Evolutionary conservation across 2,888 invertebrate genomes (phyloP).

Genomic region (Yponomeuta evonymella): DNA sequence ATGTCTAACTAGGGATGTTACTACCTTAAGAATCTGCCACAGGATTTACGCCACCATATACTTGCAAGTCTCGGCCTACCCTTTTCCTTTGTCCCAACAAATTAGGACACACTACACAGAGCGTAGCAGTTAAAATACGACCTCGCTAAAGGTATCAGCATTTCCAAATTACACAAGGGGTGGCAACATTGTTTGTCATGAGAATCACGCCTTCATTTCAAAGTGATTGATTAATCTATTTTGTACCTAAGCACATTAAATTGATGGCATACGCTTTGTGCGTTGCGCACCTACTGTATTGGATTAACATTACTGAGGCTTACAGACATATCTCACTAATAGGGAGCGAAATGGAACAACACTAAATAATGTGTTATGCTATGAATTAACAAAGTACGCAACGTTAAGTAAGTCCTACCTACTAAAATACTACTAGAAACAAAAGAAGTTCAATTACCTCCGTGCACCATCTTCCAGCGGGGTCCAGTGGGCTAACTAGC

Average conservation of each 20-base stretch:
- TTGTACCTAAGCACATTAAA: slow-evolving; percentile 11
- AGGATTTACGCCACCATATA: neutral
- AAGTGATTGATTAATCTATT: slow-evolving; percentile 15
- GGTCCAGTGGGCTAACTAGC: too few relatives aligned
- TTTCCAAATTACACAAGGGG: slow-evolving; percentile 7
- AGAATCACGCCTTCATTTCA: slow-evolving; percentile 11
- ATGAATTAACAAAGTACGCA: too few relatives aligned
- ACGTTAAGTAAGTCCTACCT: too few relatives aligned
- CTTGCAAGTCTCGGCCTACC: neutral
- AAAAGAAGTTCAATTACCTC: too few relatives aligned
- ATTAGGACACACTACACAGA: neutral
- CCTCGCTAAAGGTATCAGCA: slow-evolving; percentile 8
- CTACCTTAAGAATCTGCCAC: neutral
- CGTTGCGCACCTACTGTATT: neutral
- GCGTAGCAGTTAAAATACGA: neutral
- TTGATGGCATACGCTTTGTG: slow-evolving; percentile 13
- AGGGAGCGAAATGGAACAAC: neutral
- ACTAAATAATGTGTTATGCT: neutral
- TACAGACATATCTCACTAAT: neutral
- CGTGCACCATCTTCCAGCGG: too few relatives aligned
- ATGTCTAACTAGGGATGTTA: too few relatives aligned
- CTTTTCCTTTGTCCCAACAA: neutral
- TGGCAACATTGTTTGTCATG: slow-evolving; percentile 9
- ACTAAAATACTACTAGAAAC: too few relatives aligned
- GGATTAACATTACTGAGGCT: slow-evolving; percentile 4